Evolutionary conservation across 2,113 vertebrate genomes (phyloP).

Genomic region (Uria aalge): DNA sequence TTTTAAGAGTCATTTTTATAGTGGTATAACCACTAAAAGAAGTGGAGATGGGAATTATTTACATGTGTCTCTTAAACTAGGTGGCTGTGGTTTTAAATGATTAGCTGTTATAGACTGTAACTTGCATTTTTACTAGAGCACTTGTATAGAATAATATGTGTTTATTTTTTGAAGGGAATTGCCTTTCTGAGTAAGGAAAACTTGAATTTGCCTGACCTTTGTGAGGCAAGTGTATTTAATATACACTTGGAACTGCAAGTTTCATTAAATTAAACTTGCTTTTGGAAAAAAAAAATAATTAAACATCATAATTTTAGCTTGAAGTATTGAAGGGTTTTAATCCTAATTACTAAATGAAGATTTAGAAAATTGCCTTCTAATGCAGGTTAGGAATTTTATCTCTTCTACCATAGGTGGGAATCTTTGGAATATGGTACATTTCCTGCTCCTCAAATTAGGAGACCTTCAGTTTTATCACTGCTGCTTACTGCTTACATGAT

Average conservation of each 20-base stretch:
- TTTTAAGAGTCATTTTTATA: neutral
- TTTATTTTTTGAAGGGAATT: neutral
- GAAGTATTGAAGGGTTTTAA: neutral
- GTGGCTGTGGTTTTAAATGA: neutral
- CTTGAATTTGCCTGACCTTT: neutral
- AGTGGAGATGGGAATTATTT: neutral
- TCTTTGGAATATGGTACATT: neutral
- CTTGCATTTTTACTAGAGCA: neutral
- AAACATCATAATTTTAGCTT: neutral
- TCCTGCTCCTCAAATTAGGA: neutral
- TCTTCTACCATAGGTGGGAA: neutral
- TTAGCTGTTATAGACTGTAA: neutral
- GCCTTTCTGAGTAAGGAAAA: neutral
- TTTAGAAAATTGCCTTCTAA: neutral
- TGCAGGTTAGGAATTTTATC: neutral
- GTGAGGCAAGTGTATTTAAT: neutral
- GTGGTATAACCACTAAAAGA: neutral
- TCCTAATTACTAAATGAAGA: neutral
- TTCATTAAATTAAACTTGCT: neutral
- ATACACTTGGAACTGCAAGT: neutral
- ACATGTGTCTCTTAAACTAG: neutral
- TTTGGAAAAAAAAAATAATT: neutral
- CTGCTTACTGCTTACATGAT: neutral
- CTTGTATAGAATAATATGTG: rapidly evolving
- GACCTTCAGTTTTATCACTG: neutral